These are phyloP conservation scores for Philereme vetulata DNA, from an alignment of 2,888 invertebrate species.

Conservation along the genomic window DNA sequence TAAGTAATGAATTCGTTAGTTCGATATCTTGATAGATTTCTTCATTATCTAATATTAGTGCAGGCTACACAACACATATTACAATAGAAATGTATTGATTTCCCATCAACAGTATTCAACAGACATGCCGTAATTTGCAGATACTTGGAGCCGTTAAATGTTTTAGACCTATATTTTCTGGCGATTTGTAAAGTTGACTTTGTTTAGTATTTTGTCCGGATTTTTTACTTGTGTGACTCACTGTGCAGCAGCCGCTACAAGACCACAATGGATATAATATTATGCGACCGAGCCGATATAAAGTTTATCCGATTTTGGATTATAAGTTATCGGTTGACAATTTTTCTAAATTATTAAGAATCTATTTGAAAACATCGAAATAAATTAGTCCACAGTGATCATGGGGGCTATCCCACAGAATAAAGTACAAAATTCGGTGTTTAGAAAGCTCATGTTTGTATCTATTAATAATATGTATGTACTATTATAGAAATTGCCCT, in stretches of 20 bases:
- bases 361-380: conserved; percentile 81
- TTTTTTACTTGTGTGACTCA: conserved; percentile 78
- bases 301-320: conserved; percentile 53
- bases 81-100: conserved; percentile 82
- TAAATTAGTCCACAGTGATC: conserved; percentile 80
- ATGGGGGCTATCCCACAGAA: conserved; percentile 74
- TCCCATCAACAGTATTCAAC: conserved; percentile 77
- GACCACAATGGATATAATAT: conserved; percentile 79
- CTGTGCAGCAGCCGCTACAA: conserved; percentile 70
- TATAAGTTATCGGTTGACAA: conserved; percentile 78
- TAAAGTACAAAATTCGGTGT: conserved; percentile 83
- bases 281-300: conserved; percentile 63
- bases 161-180: conserved; percentile 68
- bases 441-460: conserved; percentile 78
- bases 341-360: conserved; percentile 80
- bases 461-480: conserved; percentile 70
- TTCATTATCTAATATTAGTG: conserved; percentile 74
- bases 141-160: conserved; percentile 78
- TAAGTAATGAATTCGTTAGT: conserved; percentile 76
- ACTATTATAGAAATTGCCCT: conserved; percentile 74
- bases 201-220: conserved; percentile 64
- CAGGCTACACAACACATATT: conserved; percentile 81
- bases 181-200: conserved; percentile 51
- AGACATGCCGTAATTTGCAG: conserved; percentile 81
- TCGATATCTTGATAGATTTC: conserved; percentile 79